phyloP scores from a whole-genome alignment of 2,113 vertebrate genomes.

The Salvelinus sp. region DNA sequence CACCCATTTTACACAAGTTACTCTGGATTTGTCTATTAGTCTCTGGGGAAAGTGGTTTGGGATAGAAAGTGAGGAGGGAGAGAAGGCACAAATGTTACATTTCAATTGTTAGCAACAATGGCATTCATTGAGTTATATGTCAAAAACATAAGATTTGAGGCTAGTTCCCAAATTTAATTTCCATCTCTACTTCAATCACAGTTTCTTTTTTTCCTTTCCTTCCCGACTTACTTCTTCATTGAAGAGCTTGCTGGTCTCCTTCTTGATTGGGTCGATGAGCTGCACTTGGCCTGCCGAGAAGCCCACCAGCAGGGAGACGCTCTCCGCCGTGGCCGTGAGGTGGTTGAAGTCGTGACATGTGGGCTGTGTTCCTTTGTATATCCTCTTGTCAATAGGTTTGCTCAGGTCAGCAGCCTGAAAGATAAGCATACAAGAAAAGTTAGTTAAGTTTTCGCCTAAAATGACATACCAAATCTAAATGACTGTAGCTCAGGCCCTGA shows the following conservation, averaged over 20 bases:
- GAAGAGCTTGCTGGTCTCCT: constrained; percentile 99
- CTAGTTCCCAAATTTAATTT: background rate
- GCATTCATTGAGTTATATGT: background rate
- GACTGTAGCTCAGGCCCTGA: no score
- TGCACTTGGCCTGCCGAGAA: constrained; percentile 99
- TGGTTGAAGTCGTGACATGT: constrained; percentile 99
- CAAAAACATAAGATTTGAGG: background rate
- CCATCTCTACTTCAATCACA: background rate
- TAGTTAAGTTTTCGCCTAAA: no score
- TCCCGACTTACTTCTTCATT: constrained; percentile 93
- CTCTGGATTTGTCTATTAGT: constrained; percentile 98
- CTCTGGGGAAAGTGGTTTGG: constrained; percentile 80
- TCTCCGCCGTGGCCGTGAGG: constrained; percentile 95
- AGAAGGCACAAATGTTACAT: background rate
- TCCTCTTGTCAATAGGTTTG: constrained; percentile 99
- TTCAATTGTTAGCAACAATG: background rate
- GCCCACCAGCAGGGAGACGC: constrained; percentile 96
- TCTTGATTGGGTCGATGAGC: constrained; percentile 99
- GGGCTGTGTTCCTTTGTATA: constrained; percentile 99
- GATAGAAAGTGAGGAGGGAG: background rate
- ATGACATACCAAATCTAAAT: no score
- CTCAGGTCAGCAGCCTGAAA: constrained; percentile 96
- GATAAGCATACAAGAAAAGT: constrained; percentile 37
- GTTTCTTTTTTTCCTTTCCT: no score
- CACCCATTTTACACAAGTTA: constrained; percentile 98